phyloP scores from a whole-genome alignment of 2,797 vertebrate genomes.

The Gorsachius magnificus region DNA sequence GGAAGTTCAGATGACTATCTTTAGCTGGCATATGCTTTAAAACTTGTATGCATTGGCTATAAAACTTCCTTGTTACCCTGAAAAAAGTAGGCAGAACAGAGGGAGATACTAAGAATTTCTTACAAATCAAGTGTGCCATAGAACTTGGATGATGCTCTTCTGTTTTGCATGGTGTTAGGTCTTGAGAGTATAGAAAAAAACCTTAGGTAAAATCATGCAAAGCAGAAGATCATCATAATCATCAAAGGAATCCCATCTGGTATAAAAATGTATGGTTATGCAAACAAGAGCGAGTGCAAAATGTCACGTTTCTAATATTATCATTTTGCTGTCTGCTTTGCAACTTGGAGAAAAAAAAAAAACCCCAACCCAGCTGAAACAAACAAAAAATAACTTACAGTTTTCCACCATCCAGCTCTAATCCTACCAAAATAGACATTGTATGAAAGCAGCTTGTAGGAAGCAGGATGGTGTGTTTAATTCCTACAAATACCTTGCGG shows the following conservation, averaged over 20 bases:
- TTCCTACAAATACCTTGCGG: background rate
- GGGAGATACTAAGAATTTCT: background rate
- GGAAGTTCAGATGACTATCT: background rate
- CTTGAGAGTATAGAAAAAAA: background rate
- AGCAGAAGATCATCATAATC: background rate
- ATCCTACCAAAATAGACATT: background rate
- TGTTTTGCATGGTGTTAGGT: background rate
- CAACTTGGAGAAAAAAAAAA: background rate
- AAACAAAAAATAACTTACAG: background rate
- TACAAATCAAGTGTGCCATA: background rate
- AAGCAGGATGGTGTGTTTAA: background rate
- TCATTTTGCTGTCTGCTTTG: background rate
- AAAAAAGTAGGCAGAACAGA: background rate
- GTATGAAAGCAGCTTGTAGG: background rate
- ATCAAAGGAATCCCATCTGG: background rate
- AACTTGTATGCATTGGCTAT: background rate
- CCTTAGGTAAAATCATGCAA: background rate
- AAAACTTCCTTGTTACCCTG: background rate
- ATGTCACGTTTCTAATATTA: slow-evolving; percentile 44
- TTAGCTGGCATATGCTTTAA: background rate
- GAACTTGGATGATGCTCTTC: background rate
- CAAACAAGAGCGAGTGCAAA: slow-evolving; percentile 31
- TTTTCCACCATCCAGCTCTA: background rate
- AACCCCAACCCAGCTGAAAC: background rate
- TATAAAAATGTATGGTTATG: background rate